A percentile compares a stretch with the other conserved stretches of the same genome.
Evolutionary conservation across 1,140 invertebrate species (phyloP).

Genomic region (Apis dorsata): DNA sequence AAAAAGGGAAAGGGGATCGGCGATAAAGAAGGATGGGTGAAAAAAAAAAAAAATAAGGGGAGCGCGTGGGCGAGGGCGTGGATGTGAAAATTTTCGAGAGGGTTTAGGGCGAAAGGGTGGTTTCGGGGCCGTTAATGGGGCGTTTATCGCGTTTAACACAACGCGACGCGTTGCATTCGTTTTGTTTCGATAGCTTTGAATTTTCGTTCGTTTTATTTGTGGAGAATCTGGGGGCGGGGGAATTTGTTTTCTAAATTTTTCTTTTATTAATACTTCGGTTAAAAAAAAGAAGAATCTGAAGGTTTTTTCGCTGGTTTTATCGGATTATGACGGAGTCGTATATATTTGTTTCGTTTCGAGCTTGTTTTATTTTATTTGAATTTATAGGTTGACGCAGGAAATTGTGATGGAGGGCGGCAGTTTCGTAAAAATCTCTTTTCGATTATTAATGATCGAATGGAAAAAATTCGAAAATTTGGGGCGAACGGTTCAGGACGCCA

Average conservation of each 20-base stretch:
- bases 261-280: too few species aligned
- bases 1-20: background rate
- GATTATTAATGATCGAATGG: background rate
- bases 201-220: background rate
- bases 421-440: background rate
- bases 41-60: background rate
- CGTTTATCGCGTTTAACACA: background rate
- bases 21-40: background rate
- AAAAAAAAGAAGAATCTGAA: too few species aligned
- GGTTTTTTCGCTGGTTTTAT: too few species aligned
- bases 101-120: background rate
- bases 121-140: background rate
- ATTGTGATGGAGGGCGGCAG: background rate
- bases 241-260: too few species aligned
- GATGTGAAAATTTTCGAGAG: background rate
- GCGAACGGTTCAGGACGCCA: too few species aligned
- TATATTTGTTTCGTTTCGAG: too few species aligned
- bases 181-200: background rate
- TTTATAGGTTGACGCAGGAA: background rate
- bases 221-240: background rate
- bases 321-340: too few species aligned
- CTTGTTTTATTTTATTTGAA: background rate
- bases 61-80: background rate
- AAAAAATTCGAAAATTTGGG: background rate
- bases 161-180: background rate